Conservation (phyloP, 2,888 invertebrate species). For the Poecilobothrus nobilitatus region DNA sequence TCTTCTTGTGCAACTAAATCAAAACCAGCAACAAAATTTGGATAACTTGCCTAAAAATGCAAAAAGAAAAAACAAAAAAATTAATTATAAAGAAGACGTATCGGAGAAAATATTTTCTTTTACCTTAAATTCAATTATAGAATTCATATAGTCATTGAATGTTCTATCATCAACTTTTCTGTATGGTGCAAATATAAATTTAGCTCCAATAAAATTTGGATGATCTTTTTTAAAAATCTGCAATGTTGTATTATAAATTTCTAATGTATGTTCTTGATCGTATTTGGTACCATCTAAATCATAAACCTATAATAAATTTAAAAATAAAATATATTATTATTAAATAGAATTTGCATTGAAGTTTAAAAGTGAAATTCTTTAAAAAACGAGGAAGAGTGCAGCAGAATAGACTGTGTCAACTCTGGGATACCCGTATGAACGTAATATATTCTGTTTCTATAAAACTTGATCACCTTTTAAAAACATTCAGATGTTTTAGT, state of each 20-base stretch:
- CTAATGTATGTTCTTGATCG: conserved; percentile 49
- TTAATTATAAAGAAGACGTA: not conserved
- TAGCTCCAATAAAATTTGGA: conserved; percentile 59
- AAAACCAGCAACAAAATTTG: conserved; percentile 64
- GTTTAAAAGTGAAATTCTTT: too few species aligned
- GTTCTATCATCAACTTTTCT: conserved; percentile 44
- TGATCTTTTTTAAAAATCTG: conserved; percentile 51
- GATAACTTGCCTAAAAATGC: conserved; percentile 47
- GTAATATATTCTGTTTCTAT: too few species aligned
- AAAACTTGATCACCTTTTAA: too few species aligned
- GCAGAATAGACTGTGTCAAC: too few species aligned
- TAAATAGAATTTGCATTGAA: too few species aligned
- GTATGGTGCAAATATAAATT: conserved; percentile 59
- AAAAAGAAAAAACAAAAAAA: not conserved
- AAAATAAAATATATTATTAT: conserved; percentile 2
- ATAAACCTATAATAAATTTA: conserved; percentile 44
- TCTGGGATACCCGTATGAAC: too few species aligned
- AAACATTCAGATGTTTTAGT: too few species aligned
- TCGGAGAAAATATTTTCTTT: conserved; percentile 2
- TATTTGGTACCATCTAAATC: conserved; percentile 56
- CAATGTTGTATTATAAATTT: conserved; percentile 50
- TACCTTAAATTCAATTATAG: conserved; percentile 33
- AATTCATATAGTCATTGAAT: conserved; percentile 45
- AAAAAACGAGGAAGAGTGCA: too few species aligned
- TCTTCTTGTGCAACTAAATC: conserved; percentile 78